These are phyloP conservation scores for Phodopus roborovskii DNA, from an alignment of 2,113 vertebrate species.

Conservation along the genomic window DNA sequence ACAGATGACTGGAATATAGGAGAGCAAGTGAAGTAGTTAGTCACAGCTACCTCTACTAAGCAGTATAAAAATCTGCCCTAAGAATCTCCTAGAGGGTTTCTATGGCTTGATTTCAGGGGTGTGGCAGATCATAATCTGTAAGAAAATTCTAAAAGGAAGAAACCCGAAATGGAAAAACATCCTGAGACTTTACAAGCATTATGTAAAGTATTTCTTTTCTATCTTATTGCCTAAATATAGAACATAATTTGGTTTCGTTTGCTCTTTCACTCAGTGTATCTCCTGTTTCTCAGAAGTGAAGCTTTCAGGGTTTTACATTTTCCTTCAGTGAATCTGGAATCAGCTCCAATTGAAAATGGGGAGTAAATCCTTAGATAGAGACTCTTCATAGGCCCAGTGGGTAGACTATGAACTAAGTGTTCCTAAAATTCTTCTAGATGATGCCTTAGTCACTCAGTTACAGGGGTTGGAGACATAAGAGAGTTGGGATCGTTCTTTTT, in stretches of 20 bases:
- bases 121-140: neutral
- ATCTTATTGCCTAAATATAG: neutral
- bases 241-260: neutral
- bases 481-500: neutral
- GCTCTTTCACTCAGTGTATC: neutral
- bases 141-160: neutral
- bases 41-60: neutral
- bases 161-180: neutral
- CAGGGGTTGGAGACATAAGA: neutral
- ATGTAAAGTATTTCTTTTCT: neutral
- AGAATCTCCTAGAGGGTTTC: neutral
- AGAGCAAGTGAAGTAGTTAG: neutral
- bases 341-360: neutral
- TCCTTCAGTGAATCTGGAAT: neutral
- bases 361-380: neutral
- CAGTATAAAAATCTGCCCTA: neutral
- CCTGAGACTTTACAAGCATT: neutral
- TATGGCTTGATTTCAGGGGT: neutral
- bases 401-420: neutral
- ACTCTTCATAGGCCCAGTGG: neutral
- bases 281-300: constrained; percentile 1
- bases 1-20: neutral
- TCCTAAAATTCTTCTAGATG: neutral
- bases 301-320: neutral
- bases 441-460: neutral